phyloP scores from a whole-genome alignment of 1,140 invertebrate genomes.

The Hypsibius dujardini region DNA sequence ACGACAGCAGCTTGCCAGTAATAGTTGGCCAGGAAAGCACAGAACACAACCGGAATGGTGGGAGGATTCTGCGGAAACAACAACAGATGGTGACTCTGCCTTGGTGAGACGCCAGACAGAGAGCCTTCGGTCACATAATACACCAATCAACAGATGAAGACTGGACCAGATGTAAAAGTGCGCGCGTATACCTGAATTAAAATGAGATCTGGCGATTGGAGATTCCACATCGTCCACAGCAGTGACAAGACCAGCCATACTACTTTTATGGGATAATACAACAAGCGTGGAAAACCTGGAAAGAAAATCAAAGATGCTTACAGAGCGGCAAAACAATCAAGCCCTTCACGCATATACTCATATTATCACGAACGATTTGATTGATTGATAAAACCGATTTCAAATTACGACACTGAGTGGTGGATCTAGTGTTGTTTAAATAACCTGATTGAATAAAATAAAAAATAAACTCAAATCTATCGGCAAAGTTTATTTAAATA shows the following conservation, averaged over 20 bases:
- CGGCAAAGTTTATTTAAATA: too few relatives aligned
- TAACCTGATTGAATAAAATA: too few relatives aligned
- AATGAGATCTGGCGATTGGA: constrained; percentile 35
- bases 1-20: constrained; percentile 50
- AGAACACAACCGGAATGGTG: constrained; percentile 62
- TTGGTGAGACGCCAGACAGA: too few relatives aligned
- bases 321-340: too few relatives aligned
- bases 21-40: constrained; percentile 61
- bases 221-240: constrained; percentile 46
- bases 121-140: constrained; percentile 24
- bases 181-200: constrained; percentile 32
- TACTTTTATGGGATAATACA: constrained; percentile 61
- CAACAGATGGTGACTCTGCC: too few relatives aligned
- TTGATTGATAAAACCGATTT: too few relatives aligned
- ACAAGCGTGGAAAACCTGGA: constrained; percentile 46
- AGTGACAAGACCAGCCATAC: constrained; percentile 62
- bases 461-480: too few relatives aligned
- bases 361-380: too few relatives aligned
- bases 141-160: constrained; percentile 24
- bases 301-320: constrained; percentile 20
- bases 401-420: too few relatives aligned
- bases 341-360: too few relatives aligned
- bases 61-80: constrained; percentile 68
- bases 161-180: constrained; percentile 18
- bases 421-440: too few relatives aligned